A percentile compares a stretch with the other conserved stretches of the same genome.
These are phyloP conservation scores for Pseudococcus jackbeardsleyi DNA, from an alignment of 2,888 invertebrate genomes.

Conservation along the genomic window DNA sequence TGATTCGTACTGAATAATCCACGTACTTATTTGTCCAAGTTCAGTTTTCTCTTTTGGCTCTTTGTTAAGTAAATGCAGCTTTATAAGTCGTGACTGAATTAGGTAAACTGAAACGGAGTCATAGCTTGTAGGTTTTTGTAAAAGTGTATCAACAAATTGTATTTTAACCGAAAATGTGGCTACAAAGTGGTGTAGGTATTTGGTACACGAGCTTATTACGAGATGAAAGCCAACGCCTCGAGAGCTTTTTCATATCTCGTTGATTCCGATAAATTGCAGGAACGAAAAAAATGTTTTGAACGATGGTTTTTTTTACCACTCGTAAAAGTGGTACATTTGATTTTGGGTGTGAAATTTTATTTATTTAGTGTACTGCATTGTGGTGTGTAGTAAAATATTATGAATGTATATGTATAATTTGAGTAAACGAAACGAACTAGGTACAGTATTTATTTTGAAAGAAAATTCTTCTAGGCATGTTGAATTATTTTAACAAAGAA, in stretches of 20 bases:
- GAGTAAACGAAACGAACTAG: no score
- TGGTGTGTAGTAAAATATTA: no score
- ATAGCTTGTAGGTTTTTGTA: not conserved
- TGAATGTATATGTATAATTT: no score
- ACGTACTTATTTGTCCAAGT: not conserved
- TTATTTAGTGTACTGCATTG: no score
- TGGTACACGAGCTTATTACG: not conserved
- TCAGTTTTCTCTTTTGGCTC: not conserved
- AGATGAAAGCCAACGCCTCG: not conserved
- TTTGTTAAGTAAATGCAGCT: not conserved
- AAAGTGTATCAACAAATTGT: not conserved
- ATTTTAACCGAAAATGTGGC: not conserved
- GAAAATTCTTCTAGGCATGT: no score
- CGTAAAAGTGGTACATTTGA: not conserved
- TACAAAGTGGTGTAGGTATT: not conserved
- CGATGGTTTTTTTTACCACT: not conserved
- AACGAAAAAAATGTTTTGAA: not conserved
- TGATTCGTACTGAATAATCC: not conserved
- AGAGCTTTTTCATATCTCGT: not conserved
- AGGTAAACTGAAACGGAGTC: not conserved
- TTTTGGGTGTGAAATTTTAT: not conserved
- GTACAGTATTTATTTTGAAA: no score
- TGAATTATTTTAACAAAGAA: no score
- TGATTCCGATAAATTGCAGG: not conserved
- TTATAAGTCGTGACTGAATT: not conserved